Conservation (phyloP, 2,113 vertebrate species). For the Conger conger region DNA sequence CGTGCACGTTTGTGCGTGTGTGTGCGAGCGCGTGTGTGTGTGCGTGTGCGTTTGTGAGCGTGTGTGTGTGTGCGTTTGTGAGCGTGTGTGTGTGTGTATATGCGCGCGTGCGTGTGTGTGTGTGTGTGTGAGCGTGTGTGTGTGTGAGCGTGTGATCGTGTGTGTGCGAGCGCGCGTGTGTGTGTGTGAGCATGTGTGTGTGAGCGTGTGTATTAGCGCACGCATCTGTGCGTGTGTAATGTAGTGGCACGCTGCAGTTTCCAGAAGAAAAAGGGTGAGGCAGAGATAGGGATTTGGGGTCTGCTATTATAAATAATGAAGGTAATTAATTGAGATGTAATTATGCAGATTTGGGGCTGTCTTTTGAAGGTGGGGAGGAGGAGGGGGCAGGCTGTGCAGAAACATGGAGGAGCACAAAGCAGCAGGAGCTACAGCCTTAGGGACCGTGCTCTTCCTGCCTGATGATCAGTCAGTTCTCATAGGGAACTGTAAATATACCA, state of each 20-base stretch:
- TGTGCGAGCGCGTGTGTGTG: not conserved
- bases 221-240: no score
- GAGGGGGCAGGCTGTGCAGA: no score
- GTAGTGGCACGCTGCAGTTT: not conserved
- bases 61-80: not conserved
- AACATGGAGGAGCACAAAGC: no score
- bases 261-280: not conserved
- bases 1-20: not conserved
- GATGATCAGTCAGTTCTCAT: no score
- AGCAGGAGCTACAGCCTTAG: no score
- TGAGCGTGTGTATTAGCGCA: not conserved
- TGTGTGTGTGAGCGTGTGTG: not conserved
- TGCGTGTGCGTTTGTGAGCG: not conserved
- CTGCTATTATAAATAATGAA: not conserved
- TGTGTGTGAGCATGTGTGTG: not conserved
- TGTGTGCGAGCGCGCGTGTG: not conserved
- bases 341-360: not conserved
- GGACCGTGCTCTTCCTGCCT: no score
- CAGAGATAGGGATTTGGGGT: not conserved
- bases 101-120: not conserved
- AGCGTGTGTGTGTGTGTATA: not conserved
- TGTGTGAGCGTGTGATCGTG: not conserved
- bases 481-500: no score
- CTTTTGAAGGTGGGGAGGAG: not conserved
- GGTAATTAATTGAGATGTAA: not conserved